Conservation (phyloP, 2,113 vertebrate genomes). For the Datnioides undecimradiatus region DNA sequence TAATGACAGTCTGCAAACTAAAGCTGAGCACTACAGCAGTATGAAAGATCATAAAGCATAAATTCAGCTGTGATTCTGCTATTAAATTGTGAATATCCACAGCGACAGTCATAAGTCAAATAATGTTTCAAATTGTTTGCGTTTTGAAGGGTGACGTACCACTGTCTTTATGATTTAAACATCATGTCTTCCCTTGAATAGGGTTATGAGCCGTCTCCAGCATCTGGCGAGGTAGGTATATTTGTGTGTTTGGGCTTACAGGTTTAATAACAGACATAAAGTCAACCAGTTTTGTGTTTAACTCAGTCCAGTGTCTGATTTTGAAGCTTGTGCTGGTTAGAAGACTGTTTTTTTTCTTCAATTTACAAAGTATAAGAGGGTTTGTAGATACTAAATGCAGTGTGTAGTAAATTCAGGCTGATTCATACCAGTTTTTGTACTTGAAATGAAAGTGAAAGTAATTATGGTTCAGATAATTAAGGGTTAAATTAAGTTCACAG, state of each 20-base stretch:
- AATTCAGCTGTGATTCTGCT: too few species aligned
- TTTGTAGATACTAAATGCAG: neutral
- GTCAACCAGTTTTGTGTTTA: neutral
- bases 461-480: neutral
- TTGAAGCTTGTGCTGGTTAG: too few species aligned
- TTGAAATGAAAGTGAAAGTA: conserved; percentile 15
- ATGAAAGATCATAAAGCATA: too few species aligned
- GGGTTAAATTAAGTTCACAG: neutral
- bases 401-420: neutral
- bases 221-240: neutral
- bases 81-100: neutral
- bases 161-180: neutral
- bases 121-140: neutral
- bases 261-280: neutral
- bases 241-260: neutral
- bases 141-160: neutral
- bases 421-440: neutral
- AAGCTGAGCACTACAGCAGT: neutral
- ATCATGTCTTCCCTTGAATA: neutral
- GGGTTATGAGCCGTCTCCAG: too few species aligned
- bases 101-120: neutral
- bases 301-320: neutral
- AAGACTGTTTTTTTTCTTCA: neutral
- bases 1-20: neutral
- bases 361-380: neutral